phyloP scores from a whole-genome alignment of 2,113 vertebrate genomes.

The Paramisgurnus dabryanus region DNA sequence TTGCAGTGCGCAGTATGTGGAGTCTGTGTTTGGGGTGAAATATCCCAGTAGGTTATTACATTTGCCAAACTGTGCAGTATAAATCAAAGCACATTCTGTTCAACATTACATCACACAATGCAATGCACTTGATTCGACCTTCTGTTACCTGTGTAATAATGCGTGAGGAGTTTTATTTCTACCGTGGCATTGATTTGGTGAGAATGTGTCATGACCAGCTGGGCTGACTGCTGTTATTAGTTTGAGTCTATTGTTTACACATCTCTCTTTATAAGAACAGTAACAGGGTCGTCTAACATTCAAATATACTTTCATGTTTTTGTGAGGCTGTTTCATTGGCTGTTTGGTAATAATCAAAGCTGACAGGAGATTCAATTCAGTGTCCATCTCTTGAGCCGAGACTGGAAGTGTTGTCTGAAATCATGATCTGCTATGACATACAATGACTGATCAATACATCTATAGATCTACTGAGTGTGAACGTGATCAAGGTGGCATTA shows the following conservation, averaged over 20 bases:
- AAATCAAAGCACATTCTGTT: too few species aligned
- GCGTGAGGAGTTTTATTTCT: too few species aligned
- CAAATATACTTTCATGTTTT: background rate
- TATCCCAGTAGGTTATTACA: too few species aligned
- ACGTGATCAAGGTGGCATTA: background rate
- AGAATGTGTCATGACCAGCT: too few species aligned
- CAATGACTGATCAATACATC: background rate
- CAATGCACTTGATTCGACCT: too few species aligned
- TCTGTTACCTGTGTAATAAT: too few species aligned
- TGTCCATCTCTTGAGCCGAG: background rate
- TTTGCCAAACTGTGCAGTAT: too few species aligned
- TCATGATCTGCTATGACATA: background rate
- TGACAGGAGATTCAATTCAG: background rate
- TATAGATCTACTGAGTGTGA: background rate
- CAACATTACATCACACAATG: too few species aligned
- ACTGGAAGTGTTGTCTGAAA: background rate
- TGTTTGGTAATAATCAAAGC: background rate
- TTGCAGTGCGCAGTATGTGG: too few species aligned
- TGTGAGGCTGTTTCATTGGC: background rate
- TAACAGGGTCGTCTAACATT: background rate
- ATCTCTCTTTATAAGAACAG: too few species aligned
- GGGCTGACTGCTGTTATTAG: background rate
- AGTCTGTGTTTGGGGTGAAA: too few species aligned
- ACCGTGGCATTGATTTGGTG: too few species aligned
- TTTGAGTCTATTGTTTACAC: background rate